phyloP scores from a whole-genome alignment of 1,140 invertebrate genomes.

The Heliconius hermathena region DNA sequence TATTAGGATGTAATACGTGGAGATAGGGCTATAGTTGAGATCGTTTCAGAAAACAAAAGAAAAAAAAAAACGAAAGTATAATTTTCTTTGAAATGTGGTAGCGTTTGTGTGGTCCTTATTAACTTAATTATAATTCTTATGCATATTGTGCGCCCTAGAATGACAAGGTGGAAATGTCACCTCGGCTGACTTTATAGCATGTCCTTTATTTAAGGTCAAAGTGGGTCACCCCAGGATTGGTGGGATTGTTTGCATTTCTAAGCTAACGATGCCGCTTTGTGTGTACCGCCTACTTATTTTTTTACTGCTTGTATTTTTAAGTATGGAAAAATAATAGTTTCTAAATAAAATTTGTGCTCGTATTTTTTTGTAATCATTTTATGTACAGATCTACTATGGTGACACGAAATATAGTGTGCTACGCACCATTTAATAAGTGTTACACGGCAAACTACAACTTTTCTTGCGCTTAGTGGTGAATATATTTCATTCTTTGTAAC shows the following conservation, averaged over 20 bases:
- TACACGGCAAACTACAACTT: slow-evolving; percentile 39
- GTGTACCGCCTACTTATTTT: background rate
- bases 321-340: background rate
- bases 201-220: slow-evolving; percentile 24
- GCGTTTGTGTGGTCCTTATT: background rate
- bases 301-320: slow-evolving; percentile 19
- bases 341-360: background rate
- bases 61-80: background rate
- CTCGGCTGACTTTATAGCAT: slow-evolving; percentile 18
- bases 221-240: background rate
- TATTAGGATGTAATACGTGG: background rate
- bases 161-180: slow-evolving; percentile 22
- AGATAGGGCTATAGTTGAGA: background rate
- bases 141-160: background rate
- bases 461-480: slow-evolving; percentile 15
- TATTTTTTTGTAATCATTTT: background rate
- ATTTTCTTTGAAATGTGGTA: background rate
- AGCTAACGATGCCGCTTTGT: background rate
- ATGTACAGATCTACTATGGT: slow-evolving; percentile 39
- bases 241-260: slow-evolving; percentile 9
- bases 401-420: slow-evolving; percentile 54
- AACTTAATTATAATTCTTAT: slow-evolving; percentile 1
- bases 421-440: slow-evolving; percentile 65
- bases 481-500: background rate
- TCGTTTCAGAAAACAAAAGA: background rate